Base-by-base conservation (phyloP, 2,888 invertebrate species). In the Smittia aterrima region DNA sequence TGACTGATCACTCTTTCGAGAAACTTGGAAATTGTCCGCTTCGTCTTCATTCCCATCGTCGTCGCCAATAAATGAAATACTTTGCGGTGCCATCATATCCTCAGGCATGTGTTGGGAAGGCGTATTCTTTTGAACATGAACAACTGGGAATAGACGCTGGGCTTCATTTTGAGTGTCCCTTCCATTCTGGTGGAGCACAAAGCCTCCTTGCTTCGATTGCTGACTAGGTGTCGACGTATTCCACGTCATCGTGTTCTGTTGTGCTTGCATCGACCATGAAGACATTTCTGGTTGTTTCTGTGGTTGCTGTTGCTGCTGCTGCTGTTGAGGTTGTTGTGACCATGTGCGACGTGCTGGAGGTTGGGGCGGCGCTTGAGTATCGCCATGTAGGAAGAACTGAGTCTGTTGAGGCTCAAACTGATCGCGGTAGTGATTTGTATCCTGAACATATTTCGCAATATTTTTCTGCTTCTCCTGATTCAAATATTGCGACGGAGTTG, bases 61-160 rank as follows among this genome's bases (percentile, higher is more conserved):
- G 81, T 87, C 89, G 79, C 93, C 94, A 78, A 95, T 94, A 80
- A 95, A 95, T 74, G 94, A 95, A 79, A 95, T 95, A 84, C 92
- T 94, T 81, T 95, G 95, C 0, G 95, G 95, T 79, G 93, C 94
- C 94, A 95, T 95, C 80, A 93, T 93, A 80, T 93, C 93, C 74
- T 90, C 87, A 27, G 89, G 88, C 64, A 77, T 76, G 78, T 87
- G 87, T 41, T 87, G 81, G 78, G 87, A 87, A n/a, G 85, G 84
- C 0, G 85, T 84, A 20, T 83, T 84, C 78, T 90, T 89, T 80
- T 89, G 88, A 75, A 87, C 87, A 77, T 87, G 88, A 78, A 85
- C 85, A 79, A 81, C 79, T 67, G 80, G 81, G 66, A 83, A 83
- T 66, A 82, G 77, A 25, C 62, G 32, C 32, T 72, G 72, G 25